Evolutionary conservation across 2,797 vertebrate species (phyloP), one percentile per base, ranked within the genome.

Genomic region (Sebastolobus altivelis): DNA sequence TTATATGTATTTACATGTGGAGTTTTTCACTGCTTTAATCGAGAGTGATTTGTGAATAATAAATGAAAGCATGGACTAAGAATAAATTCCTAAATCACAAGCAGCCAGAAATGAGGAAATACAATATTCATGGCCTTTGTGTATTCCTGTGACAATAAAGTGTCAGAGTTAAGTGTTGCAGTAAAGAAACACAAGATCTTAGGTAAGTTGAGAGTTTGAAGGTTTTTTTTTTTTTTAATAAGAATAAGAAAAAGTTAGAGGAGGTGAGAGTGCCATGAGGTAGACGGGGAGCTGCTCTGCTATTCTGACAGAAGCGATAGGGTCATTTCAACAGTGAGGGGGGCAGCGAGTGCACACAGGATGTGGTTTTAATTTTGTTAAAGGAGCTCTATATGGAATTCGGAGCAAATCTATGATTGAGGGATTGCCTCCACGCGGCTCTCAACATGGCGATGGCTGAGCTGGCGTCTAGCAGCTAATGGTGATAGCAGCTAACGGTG

Each of bases 21-120:
- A 68, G 18, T 18, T 60, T 60, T 77, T 9, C 2, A 6, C 22
- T 16, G 65, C 82, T 81, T 63, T 78, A 76, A 79, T 76, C 10
- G 27, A 58, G 25, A 33, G 31, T 67, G 54, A 78, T 61, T 52
- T 27, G 20, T 74, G 43, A 75, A 83, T 81, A 65, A 77, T 79
- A 29, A 43, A 81, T 81, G 35, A 56, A 77, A 59, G 72, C 40
- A 6, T 54, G 22, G 20, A 43, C 75, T 55, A 25, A 52, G 22
- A 61, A 65, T 62, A 56, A 29, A 66, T 72, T 62, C 1, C 27
- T 29, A 4, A 14, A 18, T 66, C 63, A 68, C 9, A 40, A 63
- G 25, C 14, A 65, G 25, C 27, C 20, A 54, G 33, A 79, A 29
- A 54, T 3, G 18, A 69, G 13, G 20, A 33, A 37, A 67, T 58